A percentile compares a stretch with the other conserved stretches of the same genome.
Conservation (phyloP, 2,113 vertebrate genomes). For the Pluvianellus socialis region DNA sequence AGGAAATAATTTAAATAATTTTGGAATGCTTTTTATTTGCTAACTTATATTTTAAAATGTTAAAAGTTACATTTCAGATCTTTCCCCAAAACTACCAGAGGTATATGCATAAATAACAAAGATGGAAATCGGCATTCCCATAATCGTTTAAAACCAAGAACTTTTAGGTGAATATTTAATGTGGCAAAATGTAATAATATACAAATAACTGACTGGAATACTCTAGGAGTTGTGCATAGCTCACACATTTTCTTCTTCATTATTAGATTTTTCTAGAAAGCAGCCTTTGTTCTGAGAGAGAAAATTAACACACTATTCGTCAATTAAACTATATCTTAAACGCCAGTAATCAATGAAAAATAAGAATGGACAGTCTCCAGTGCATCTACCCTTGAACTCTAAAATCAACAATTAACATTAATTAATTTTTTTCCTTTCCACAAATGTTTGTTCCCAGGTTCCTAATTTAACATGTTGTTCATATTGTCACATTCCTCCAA, state of each 20-base stretch:
- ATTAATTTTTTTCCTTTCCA: background rate
- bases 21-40: background rate
- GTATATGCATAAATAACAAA: background rate
- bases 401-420: constrained; percentile 57
- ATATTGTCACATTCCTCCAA: background rate
- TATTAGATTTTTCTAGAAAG: background rate
- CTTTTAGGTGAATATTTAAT: background rate
- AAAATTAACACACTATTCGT: constrained; percentile 60
- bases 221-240: background rate
- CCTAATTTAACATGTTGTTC: background rate
- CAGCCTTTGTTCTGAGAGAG: constrained; percentile 45
- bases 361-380: constrained; percentile 50
- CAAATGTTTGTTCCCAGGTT: background rate
- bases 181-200: background rate
- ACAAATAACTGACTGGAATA: background rate
- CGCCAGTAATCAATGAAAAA: constrained; percentile 57
- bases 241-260: background rate
- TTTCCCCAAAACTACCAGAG: background rate
- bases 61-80: background rate
- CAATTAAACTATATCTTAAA: constrained; percentile 62
- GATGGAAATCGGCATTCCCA: background rate
- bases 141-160: background rate
- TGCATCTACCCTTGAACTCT: constrained; percentile 36
- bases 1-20: background rate
- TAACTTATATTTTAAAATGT: background rate